Conservation (phyloP, 2,113 vertebrate species). For the Stigmatopora nigra region DNA sequence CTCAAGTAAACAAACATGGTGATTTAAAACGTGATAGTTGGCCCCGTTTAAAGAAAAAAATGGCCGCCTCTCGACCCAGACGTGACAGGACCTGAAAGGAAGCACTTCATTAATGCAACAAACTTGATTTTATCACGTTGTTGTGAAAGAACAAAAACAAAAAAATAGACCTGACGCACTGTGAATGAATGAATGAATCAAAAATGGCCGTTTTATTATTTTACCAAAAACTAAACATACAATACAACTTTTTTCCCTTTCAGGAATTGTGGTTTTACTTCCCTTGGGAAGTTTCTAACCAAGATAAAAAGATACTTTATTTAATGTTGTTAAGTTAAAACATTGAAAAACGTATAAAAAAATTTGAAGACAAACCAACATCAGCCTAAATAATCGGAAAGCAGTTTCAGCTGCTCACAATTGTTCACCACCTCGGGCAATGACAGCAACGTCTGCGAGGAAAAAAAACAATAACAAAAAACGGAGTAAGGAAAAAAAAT, state of each 20-base stretch:
- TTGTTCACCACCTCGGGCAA: constrained; percentile 57
- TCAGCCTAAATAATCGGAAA: constrained; percentile 62
- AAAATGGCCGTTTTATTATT: no score
- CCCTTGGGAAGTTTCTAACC: no score
- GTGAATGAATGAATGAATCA: no score
- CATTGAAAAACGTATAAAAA: neutral
- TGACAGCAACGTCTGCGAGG: constrained; percentile 59
- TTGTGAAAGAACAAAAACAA: constrained; percentile 13
- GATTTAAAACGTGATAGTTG: constrained; percentile 44
- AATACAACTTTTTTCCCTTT: no score
- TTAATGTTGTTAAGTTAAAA: neutral
- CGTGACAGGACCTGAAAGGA: constrained; percentile 31
- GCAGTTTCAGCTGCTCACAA: constrained; percentile 57
- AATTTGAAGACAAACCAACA: constrained; percentile 14
- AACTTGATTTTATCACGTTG: constrained; percentile 3
- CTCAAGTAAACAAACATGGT: neutral
- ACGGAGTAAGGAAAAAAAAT: neutral
- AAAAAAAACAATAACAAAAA: neutral
- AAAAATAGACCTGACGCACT: no score
- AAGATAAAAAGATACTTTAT: no score
- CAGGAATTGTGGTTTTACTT: no score
- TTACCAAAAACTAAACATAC: no score
- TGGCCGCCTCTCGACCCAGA: constrained; percentile 1
- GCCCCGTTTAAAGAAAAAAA: constrained; percentile 1
- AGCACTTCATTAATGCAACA: constrained; percentile 11